Conservation (phyloP, 2,797 vertebrate genomes). For the Eurystomus glaucurus region DNA sequence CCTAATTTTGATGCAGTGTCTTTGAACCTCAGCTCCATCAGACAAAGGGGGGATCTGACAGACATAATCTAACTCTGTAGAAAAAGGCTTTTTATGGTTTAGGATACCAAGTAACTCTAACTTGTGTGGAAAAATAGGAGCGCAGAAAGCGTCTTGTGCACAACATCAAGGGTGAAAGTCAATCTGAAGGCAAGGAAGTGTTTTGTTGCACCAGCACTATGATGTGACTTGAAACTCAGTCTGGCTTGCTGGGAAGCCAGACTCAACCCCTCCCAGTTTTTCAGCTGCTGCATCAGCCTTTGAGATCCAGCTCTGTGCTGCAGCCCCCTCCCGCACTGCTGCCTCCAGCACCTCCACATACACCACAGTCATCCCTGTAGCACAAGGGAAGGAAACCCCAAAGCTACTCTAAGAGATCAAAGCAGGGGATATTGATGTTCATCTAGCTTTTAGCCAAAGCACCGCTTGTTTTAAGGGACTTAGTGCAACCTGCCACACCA, state of each 20-base stretch:
- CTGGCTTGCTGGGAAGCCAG: background rate
- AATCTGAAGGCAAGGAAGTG: background rate
- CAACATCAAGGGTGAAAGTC: background rate
- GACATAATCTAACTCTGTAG: background rate
- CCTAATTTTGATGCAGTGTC: background rate
- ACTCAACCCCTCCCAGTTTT: background rate
- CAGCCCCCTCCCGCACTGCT: background rate
- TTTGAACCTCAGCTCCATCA: background rate
- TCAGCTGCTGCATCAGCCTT: background rate
- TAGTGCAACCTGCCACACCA: background rate
- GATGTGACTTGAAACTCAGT: background rate
- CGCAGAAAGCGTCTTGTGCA: background rate
- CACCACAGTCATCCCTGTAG: fast-evolving
- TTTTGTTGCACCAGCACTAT: background rate
- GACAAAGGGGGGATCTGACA: background rate
- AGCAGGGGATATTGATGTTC: background rate
- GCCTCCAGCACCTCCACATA: background rate
- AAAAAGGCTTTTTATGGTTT: background rate
- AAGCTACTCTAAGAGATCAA: background rate
- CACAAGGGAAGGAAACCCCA: background rate
- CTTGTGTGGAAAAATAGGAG: background rate
- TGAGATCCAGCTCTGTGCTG: background rate
- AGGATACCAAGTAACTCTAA: background rate
- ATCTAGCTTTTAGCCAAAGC: background rate
- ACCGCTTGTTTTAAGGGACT: fast-evolving